These are phyloP conservation scores for Drosophila erecta DNA, from an alignment of 1,140 invertebrate species.

Conservation along the genomic window DNA sequence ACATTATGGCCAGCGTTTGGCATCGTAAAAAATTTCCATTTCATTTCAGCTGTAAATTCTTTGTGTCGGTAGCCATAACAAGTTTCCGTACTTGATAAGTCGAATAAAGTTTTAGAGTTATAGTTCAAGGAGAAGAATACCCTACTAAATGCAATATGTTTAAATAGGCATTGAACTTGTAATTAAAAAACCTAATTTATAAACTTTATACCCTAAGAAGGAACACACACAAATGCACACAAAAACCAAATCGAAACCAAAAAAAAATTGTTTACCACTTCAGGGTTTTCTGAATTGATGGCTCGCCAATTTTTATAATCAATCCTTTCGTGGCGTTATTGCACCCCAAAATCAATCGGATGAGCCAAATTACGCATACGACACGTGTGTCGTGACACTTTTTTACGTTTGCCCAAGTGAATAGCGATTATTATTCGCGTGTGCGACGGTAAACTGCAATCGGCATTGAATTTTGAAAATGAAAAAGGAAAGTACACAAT, in stretches of 20 bases:
- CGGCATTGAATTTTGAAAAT: conserved; percentile 39
- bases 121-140: background rate
- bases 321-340: conserved; percentile 18
- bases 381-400: conserved; percentile 56
- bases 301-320: conserved; percentile 23
- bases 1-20: conserved; percentile 53
- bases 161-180: background rate
- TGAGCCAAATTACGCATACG: conserved; percentile 79
- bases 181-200: background rate
- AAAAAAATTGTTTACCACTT: conserved; percentile 5
- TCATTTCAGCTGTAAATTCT: conserved; percentile 73
- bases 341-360: conserved; percentile 50
- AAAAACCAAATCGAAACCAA: background rate
- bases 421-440: conserved; percentile 34
- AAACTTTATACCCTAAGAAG: background rate
- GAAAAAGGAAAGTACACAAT: conserved; percentile 60
- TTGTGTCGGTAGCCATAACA: conserved; percentile 56
- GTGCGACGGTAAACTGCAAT: conserved; percentile 57
- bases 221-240: too few species aligned
- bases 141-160: background rate
- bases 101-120: background rate
- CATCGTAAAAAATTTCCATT: conserved; percentile 64
- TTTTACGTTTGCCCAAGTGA: conserved; percentile 16
- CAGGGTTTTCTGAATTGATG: background rate
- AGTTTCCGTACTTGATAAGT: conserved; percentile 65